These are phyloP conservation scores for Lasioglossum pauxillum DNA, from an alignment of 2,888 invertebrate genomes.

Conservation along the genomic window DNA sequence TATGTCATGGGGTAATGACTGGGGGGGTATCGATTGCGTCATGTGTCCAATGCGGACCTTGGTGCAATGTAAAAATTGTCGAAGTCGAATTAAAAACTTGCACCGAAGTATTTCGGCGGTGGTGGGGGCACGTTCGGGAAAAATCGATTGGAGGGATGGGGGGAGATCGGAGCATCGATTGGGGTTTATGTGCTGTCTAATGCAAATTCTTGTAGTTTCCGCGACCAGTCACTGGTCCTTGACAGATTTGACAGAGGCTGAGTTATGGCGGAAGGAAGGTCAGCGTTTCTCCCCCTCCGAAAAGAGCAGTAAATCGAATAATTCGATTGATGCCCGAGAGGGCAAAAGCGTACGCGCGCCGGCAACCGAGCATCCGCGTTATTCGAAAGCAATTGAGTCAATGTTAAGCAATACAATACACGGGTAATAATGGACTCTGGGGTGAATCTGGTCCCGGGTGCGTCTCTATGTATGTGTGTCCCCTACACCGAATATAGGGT, in stretches of 20 bases:
- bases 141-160: background rate
- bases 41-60: too few species aligned
- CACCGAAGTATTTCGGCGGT: background rate
- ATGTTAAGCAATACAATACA: conserved; percentile 84
- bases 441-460: conserved; percentile 80
- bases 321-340: conserved; percentile 81
- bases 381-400: conserved; percentile 85
- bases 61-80: too few species aligned
- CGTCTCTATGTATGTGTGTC: background rate
- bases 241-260: conserved; percentile 75
- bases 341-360: conserved; percentile 64
- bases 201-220: conserved; percentile 51
- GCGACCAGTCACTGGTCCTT: conserved; percentile 58
- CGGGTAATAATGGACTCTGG: conserved; percentile 84
- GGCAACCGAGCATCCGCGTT: conserved; percentile 71
- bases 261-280: conserved; percentile 76
- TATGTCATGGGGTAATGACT: too few species aligned
- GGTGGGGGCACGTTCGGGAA: background rate
- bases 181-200: conserved; percentile 35
- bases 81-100: too few species aligned
- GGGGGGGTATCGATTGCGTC: background rate
- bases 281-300: conserved; percentile 66
- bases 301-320: conserved; percentile 84
- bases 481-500: conserved; percentile 73
- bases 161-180: background rate